These are phyloP conservation scores for Hystrix brachyura DNA, from an alignment of 2,113 vertebrate genomes.

Conservation along the genomic window DNA sequence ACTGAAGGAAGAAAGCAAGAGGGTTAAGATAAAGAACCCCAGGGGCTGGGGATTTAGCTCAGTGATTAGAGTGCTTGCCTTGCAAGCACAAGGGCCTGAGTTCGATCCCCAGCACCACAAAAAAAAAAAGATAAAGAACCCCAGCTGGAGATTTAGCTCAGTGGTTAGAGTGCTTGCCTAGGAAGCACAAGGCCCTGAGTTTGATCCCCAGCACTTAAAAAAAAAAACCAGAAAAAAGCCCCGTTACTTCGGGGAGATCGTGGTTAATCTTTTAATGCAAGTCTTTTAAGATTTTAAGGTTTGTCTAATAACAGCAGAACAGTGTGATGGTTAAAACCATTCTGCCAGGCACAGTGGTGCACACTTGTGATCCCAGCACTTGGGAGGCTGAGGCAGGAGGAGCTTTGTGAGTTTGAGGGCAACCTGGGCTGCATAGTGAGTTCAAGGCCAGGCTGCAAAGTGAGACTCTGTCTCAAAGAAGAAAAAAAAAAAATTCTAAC, in stretches of 20 bases:
- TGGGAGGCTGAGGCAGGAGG: background rate
- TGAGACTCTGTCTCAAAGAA: no score
- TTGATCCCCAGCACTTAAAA: no score
- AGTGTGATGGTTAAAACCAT: background rate
- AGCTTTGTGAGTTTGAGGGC: background rate
- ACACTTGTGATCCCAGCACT: background rate
- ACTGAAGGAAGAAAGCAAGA: slow-evolving; percentile 84
- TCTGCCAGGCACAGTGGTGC: background rate
- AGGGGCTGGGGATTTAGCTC: no score
- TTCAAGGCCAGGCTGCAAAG: background rate
- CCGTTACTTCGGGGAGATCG: background rate
- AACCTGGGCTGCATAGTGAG: background rate
- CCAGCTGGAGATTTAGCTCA: no score
- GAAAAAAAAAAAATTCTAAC: background rate
- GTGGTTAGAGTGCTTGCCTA: no score
- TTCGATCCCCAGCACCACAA: no score
- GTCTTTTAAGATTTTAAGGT: background rate
- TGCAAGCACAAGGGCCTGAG: no score
- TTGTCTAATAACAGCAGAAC: background rate
- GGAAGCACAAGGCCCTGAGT: no score
- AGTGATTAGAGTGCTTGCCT: no score
- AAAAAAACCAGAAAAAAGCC: no score
- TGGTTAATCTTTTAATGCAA: background rate
- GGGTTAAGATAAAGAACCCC: background rate
- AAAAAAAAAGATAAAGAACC: background rate